These are phyloP conservation scores for Furcifer pardalis DNA, from an alignment of 2,797 vertebrate species.

Conservation along the genomic window DNA sequence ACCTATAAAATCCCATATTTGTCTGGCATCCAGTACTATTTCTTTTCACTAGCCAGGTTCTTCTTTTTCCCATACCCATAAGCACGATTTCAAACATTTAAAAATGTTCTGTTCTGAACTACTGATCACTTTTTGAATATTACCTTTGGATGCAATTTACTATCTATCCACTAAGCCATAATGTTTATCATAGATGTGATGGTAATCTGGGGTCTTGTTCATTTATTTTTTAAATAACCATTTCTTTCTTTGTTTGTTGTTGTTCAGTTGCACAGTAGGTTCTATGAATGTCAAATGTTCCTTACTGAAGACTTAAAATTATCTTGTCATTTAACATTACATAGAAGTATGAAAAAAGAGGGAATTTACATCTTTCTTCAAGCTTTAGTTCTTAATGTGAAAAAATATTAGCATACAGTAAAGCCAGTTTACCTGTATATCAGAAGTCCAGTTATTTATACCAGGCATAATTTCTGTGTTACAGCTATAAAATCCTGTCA, in stretches of 20 bases:
- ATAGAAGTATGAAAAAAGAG: neutral
- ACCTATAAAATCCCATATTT: too few relatives aligned
- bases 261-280: too few relatives aligned
- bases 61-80: too few relatives aligned
- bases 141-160: neutral
- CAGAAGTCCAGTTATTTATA: slow-evolving; percentile 95
- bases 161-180: too few relatives aligned
- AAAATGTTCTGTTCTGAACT: too few relatives aligned
- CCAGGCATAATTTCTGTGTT: slow-evolving; percentile 98
- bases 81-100: too few relatives aligned
- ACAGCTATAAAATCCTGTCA: slow-evolving; percentile 94
- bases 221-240: neutral
- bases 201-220: neutral
- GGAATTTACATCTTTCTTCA: neutral
- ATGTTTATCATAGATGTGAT: neutral
- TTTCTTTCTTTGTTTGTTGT: too few relatives aligned
- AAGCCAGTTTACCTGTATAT: slow-evolving; percentile 86
- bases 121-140: too few relatives aligned
- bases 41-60: too few relatives aligned
- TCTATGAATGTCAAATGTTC: neutral
- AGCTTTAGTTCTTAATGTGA: neutral
- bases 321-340: neutral
- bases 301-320: neutral
- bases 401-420: slow-evolving; percentile 23
- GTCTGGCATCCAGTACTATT: too few relatives aligned